phyloP scores from a whole-genome alignment of 2,797 vertebrate genomes.

The Muscicapa striata region DNA sequence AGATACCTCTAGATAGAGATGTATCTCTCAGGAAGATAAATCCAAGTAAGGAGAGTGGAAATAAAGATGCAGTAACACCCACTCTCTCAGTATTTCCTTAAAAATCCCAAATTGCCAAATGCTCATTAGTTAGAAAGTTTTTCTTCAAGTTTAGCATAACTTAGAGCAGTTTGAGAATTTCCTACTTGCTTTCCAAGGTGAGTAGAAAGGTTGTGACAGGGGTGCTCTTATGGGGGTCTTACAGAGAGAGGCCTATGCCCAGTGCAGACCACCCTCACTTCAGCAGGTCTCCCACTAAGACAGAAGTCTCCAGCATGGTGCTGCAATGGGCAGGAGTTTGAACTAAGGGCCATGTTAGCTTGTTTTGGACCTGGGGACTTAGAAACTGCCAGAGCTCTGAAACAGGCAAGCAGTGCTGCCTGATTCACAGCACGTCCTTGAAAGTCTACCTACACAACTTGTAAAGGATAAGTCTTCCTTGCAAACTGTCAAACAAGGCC shows the following conservation, averaged over 20 bases:
- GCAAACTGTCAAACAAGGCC: background rate
- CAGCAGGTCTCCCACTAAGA: background rate
- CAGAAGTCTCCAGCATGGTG: background rate
- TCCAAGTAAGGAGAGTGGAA: background rate
- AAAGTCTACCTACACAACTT: background rate
- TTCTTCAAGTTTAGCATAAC: background rate
- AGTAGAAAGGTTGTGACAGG: background rate
- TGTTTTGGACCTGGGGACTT: background rate
- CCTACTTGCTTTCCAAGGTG: background rate
- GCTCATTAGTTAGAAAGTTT: background rate
- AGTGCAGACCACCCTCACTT: background rate
- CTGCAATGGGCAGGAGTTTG: background rate
- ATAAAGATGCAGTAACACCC: background rate
- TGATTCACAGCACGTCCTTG: background rate
- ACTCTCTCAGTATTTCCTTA: background rate
- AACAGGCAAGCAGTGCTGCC: background rate
- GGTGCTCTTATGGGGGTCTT: background rate
- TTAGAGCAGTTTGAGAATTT: background rate
- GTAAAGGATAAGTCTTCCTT: background rate
- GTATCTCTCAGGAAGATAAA: background rate
- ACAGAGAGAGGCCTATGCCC: background rate
- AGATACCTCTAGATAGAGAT: background rate
- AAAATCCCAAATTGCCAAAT: background rate
- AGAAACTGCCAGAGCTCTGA: background rate
- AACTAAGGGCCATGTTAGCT: rapidly evolving